Evolutionary conservation across 2,888 invertebrate species (phyloP).

Genomic region (Amphipyra tragopoginis): DNA sequence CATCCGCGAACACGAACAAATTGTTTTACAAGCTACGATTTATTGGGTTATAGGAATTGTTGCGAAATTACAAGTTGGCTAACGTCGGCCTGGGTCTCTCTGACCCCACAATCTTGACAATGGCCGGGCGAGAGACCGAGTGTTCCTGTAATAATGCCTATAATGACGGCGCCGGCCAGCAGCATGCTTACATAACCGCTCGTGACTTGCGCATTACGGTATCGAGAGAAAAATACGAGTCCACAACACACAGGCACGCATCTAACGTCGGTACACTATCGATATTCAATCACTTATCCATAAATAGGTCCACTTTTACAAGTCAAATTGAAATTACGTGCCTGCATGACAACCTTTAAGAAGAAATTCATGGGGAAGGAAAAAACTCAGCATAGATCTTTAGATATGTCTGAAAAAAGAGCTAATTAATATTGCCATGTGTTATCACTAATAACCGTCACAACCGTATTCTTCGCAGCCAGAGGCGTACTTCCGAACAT

Average conservation of each 20-base stretch:
- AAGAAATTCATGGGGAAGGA: background rate
- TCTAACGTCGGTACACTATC: conserved; percentile 30
- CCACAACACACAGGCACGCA: conserved; percentile 72
- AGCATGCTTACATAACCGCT: conserved; percentile 89
- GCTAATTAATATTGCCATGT: background rate
- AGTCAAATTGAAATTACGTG: background rate
- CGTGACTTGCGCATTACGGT: conserved; percentile 90
- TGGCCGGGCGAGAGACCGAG: conserved; percentile 80
- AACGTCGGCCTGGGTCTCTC: conserved; percentile 74
- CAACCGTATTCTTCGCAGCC: conserved; percentile 1
- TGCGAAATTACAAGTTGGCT: conserved; percentile 86
- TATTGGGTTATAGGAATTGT: conserved; percentile 85
- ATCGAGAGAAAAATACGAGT: conserved; percentile 84
- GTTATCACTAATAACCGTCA: background rate
- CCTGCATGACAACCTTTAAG: background rate
- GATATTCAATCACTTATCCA: conserved; percentile 16
- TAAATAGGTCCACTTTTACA: background rate
- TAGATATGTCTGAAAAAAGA: too few species aligned
- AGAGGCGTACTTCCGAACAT: conserved; percentile 18
- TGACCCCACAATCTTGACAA: conserved; percentile 90
- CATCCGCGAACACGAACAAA: conserved; percentile 70
- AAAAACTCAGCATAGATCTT: background rate
- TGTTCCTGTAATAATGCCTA: conserved; percentile 86
- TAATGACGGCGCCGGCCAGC: conserved; percentile 86
- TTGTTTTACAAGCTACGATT: conserved; percentile 86